Evolutionary conservation across 2,888 invertebrate species (phyloP).

Genomic region (Steinernema carpocapsae): DNA sequence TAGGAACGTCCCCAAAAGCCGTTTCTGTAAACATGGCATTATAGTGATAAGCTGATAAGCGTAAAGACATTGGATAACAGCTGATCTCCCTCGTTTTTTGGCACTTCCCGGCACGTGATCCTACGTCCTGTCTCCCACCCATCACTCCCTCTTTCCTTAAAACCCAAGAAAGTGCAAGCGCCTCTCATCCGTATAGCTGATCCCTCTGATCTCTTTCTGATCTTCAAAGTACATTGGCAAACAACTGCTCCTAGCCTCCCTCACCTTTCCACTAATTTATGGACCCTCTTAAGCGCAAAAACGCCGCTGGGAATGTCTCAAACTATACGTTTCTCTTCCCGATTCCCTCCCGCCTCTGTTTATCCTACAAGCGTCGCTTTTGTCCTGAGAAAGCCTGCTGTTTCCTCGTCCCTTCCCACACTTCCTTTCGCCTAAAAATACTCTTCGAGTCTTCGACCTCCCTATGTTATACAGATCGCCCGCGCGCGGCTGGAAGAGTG

Average conservation of each 20-base stretch:
- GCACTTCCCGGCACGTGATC: too few relatives aligned
- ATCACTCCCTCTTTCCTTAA: too few relatives aligned
- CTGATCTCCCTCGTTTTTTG: too few relatives aligned
- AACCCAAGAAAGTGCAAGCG: too few relatives aligned
- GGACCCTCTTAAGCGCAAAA: neutral
- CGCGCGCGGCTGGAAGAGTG: neutral
- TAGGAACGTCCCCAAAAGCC: neutral
- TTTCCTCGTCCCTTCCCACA: neutral
- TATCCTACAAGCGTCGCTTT: neutral
- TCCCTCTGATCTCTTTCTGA: too few relatives aligned
- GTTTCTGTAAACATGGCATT: too few relatives aligned
- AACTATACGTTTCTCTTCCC: neutral
- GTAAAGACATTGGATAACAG: too few relatives aligned
- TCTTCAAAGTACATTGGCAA: slow-evolving; percentile 23
- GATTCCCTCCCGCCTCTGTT: neutral
- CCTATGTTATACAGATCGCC: neutral
- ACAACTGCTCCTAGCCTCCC: neutral
- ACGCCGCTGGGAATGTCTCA: neutral
- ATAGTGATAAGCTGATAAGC: too few relatives aligned
- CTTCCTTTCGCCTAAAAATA: neutral
- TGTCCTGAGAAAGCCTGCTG: too few relatives aligned
- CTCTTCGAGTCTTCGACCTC: neutral
- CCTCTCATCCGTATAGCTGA: too few relatives aligned
- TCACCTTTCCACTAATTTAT: neutral
- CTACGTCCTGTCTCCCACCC: too few relatives aligned